phyloP scores from a whole-genome alignment of 2,113 vertebrate species.

The Carassius carassius region DNA sequence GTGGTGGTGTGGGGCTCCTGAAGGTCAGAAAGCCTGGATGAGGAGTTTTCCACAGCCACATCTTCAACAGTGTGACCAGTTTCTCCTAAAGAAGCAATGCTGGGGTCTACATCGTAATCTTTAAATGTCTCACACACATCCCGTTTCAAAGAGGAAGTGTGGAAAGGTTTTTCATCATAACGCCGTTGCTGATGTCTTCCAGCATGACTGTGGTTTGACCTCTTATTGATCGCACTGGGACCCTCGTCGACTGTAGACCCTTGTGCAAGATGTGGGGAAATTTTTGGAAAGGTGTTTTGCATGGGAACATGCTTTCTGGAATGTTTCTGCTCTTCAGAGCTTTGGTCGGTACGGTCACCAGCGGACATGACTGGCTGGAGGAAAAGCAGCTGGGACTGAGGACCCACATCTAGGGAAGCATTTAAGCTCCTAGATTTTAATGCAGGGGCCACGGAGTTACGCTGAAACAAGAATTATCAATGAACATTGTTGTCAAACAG shows the following conservation, averaged over 20 bases:
- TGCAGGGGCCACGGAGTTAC: conserved; percentile 56
- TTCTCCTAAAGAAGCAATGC: neutral
- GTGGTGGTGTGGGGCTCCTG: conserved; percentile 9
- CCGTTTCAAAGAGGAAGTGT: conserved; percentile 15
- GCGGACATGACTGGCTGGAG: conserved; percentile 80
- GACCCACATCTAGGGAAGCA: conserved; percentile 83
- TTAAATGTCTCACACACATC: neutral
- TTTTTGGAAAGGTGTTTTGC: conserved; percentile 86
- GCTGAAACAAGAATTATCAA: conserved; percentile 56
- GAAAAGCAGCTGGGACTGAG: conserved; percentile 83
- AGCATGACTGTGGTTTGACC: conserved; percentile 51
- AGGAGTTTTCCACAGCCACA: neutral
- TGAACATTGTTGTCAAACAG: neutral
- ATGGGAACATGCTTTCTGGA: conserved; percentile 80
- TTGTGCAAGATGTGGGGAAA: conserved; percentile 80
- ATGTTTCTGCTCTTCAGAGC: conserved; percentile 66
- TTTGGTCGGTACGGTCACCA: conserved; percentile 64
- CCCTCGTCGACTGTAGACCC: conserved; percentile 45
- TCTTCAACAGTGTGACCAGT: neutral
- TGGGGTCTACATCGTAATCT: neutral
- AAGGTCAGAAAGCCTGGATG: neutral
- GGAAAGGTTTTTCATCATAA: conserved; percentile 53
- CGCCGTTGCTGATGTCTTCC: conserved; percentile 59
- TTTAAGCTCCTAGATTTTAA: conserved; percentile 85
- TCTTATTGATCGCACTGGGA: conserved; percentile 54